Evolutionary conservation across 2,797 vertebrate genomes (phyloP).

Genomic region (Geotria australis): DNA sequence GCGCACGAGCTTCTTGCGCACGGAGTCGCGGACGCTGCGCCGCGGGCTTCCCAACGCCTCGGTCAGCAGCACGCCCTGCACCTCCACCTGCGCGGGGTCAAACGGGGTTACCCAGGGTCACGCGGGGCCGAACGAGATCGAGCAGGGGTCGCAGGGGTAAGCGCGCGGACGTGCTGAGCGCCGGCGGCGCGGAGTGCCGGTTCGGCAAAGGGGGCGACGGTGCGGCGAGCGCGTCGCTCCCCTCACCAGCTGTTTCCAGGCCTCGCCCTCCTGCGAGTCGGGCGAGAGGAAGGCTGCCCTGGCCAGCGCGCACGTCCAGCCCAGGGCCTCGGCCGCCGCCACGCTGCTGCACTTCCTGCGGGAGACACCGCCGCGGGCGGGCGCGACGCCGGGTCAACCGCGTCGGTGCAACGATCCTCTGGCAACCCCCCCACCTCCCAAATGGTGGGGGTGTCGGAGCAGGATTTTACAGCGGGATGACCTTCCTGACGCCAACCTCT

Average conservation of each 20-base stretch:
- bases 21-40: slow-evolving; percentile 28
- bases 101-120: too few species aligned
- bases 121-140: too few species aligned
- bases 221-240: not conserved
- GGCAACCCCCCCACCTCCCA: too few species aligned
- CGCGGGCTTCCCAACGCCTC: slow-evolving; percentile 67
- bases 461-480: too few species aligned
- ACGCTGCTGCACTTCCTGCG: slow-evolving; percentile 61
- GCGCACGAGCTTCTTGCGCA: slow-evolving; percentile 36
- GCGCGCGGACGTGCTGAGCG: too few species aligned
- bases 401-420: too few species aligned
- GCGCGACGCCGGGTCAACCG: too few species aligned
- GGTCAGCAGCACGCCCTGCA: slow-evolving; percentile 52
- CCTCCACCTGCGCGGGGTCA: slow-evolving; percentile 33
- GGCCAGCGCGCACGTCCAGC: slow-evolving; percentile 67
- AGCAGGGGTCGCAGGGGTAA: too few species aligned
- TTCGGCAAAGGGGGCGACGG: too few species aligned
- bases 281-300: slow-evolving; percentile 25
- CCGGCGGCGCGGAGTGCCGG: too few species aligned
- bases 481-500: too few species aligned
- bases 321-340: slow-evolving; percentile 43
- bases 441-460: too few species aligned
- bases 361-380: not conserved
- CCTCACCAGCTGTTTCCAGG: slow-evolving; percentile 67
- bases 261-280: slow-evolving; percentile 39